Evolutionary conservation across 2,888 invertebrate species (phyloP), one percentile per base, ranked within the genome.

Genomic region (Tortricodes alternella): DNA sequence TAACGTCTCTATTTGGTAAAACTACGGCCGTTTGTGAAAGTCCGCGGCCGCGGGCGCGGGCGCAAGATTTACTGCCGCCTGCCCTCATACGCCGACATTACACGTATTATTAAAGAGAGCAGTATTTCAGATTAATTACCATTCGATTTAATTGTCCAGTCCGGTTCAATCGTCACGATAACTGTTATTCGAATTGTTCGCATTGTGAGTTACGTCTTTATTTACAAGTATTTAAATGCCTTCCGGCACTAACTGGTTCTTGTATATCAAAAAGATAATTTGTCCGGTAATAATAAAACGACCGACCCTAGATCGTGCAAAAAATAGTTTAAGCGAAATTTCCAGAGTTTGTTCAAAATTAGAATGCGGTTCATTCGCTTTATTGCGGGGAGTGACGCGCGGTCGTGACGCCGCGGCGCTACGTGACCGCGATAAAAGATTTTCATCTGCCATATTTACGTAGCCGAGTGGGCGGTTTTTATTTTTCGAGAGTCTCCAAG

Each of bases 371-470:
- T 66, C 78, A 81, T 56, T 56, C 75, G 81, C 80, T 89, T 88
- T 89, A 89, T 85, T 78, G 83, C 78, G 71, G 70, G 74, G 85
- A 88, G 88, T 90, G 89, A 89, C 85, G 85, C 74, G 83, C 86
- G 84, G 74, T 89, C 89, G 89, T 90, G 90, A 89, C 86, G 86
- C 83, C 70, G 80, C 84, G 75, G 76, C 73, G 83, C 82, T 89
- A 90, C 90, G 90, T 90, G 90, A 89, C 89, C 85, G 82, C 83
- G 90, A 90, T 90, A 90, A 90, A 89, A 90, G 90, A 90, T 89
- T 88, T 89, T 85, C 89, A 90, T 90, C 90, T 89, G 84, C 87
- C 84, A 87, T 90, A 89, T 90, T 89, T 89, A 89, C 89, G 85
- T 82, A 74, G 85, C 78, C 75, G 85, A 89, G 89, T 89, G 89